Conservation (phyloP, 2,797 vertebrate species). For the Columba guinea region DNA sequence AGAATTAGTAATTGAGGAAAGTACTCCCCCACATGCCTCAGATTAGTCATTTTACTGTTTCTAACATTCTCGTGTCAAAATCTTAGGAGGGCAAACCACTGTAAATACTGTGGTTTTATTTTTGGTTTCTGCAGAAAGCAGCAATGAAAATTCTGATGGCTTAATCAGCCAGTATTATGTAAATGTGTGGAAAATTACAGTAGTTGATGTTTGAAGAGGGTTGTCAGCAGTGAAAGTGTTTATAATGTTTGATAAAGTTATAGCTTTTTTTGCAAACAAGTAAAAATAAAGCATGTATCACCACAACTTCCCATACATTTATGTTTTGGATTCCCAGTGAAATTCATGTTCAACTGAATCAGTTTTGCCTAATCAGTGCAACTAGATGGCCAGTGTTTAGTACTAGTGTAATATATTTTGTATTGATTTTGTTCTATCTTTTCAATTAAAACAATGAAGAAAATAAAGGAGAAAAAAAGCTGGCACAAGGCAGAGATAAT, state of each 20-base stretch:
- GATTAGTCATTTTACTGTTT: background rate
- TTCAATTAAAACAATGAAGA: background rate
- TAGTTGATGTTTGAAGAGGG: slow-evolving; percentile 41
- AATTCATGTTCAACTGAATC: background rate
- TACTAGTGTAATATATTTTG: background rate
- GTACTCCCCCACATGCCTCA: background rate
- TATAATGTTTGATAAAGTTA: slow-evolving; percentile 53
- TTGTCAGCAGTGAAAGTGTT: slow-evolving; percentile 49
- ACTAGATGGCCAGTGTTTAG: background rate
- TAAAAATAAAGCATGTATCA: slow-evolving; percentile 31
- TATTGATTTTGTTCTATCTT: background rate
- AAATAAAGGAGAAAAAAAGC: background rate
- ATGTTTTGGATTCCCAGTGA: background rate
- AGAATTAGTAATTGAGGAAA: background rate
- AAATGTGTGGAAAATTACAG: slow-evolving; percentile 57
- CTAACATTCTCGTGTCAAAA: background rate
- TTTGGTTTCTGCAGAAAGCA: slow-evolving; percentile 38
- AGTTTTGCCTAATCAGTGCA: background rate
- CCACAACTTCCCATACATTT: background rate
- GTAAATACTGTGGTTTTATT: slow-evolving; percentile 5
- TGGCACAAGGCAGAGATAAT: background rate
- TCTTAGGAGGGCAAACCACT: background rate
- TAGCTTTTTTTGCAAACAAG: slow-evolving; percentile 13
- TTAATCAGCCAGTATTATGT: slow-evolving; percentile 60
- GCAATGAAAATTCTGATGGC: slow-evolving; percentile 32